Evolutionary conservation across 2,113 vertebrate species (phyloP), one percentile per base, ranked within the genome.

Genomic region (Siniperca chuatsi): DNA sequence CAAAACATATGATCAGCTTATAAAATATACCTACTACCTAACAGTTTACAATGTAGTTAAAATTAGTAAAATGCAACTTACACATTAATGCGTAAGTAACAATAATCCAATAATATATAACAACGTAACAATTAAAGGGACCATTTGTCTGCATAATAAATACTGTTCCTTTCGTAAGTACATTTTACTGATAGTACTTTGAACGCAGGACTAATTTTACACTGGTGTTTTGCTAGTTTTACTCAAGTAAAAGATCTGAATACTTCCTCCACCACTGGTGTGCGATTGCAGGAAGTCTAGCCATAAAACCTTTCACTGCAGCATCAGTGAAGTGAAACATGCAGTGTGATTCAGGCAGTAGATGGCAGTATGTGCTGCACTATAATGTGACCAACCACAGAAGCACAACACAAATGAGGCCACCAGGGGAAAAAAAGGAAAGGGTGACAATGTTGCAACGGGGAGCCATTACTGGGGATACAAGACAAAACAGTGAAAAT

Each of bases 291-390:
- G 52, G 8, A 52, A n/a, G 21, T 55, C 48, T 1, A 8, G 25
- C 12, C 3, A 40, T 21, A 16, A 75, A 33, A 44, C n/a, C 11
- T 64, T 40, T 74, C 12, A 35, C 11, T 65, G 13, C 48, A 46
- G 40, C 16, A 8, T 16, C n/a, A n/a, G 3, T 37, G 29, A 50
- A 23, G 4, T 60, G 50, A 65, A 57, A 48, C 0, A 7, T 65
- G 50, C 12, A 21, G 44, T 46, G 10, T 54, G 25, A 29, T 25
- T 81, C 57, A 54, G 33, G 23, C 94, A 91, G 52, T 85, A 95
- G 93, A 75, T 83, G 93, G 91, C 91, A 88, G 82, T 71, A 54
- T 91, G 29, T 61, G 46, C 67, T 83, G 25, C 46, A 42, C 4
- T 21, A 33, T 0, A 44, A 68, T 44, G 60, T 33, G 18, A 55